phyloP scores from a whole-genome alignment of 2,113 vertebrate species.

The Nibea coibor region DNA sequence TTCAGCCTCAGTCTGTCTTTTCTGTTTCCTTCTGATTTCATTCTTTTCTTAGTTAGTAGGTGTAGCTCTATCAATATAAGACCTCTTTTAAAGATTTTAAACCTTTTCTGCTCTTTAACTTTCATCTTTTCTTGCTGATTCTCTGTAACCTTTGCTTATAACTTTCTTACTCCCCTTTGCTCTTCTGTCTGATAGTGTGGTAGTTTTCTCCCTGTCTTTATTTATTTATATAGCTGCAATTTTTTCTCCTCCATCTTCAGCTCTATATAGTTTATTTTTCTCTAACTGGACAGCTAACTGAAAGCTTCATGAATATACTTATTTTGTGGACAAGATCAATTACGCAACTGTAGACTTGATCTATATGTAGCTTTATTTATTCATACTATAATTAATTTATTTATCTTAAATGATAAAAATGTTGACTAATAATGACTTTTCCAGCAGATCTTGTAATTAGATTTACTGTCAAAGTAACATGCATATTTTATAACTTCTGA shows the following conservation, averaged over 20 bases:
- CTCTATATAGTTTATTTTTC: background rate
- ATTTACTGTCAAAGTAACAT: background rate
- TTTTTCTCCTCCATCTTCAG: background rate
- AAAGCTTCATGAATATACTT: background rate
- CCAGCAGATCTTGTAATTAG: background rate
- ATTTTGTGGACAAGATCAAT: background rate
- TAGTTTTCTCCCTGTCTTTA: background rate
- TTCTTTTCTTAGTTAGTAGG: background rate
- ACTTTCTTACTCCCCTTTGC: background rate
- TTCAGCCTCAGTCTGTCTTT: background rate
- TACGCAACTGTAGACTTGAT: background rate
- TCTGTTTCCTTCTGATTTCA: background rate
- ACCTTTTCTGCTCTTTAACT: background rate
- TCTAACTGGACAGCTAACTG: background rate
- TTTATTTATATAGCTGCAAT: background rate
- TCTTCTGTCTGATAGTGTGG: background rate
- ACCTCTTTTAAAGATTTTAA: background rate
- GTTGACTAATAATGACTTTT: background rate
- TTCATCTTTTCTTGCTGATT: background rate
- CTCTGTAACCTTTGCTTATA: background rate
- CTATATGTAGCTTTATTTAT: background rate
- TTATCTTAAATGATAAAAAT: background rate
- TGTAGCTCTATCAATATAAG: background rate
- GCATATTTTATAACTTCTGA: background rate
- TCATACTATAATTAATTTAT: no score